Percentiles rank a stretch among this genome's conserved stretches.
phyloP scores from a whole-genome alignment of 2,113 vertebrate species.

The Phalacrocorax pelagicus region DNA sequence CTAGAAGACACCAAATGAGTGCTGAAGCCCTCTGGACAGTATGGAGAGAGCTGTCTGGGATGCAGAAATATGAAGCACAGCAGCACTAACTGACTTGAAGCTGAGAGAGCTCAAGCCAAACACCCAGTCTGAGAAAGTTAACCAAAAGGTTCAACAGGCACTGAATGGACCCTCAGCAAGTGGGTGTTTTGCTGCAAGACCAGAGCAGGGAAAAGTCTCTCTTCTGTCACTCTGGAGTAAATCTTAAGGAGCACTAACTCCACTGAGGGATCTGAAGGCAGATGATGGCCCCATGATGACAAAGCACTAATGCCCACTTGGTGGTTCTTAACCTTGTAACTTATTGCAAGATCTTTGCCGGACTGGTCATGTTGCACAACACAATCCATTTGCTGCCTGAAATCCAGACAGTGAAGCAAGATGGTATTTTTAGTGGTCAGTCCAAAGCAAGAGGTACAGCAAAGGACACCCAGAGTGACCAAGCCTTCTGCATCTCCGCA shows the following conservation, averaged over 20 bases:
- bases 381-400: background rate
- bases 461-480: background rate
- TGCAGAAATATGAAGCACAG: background rate
- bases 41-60: background rate
- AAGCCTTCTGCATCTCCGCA: background rate
- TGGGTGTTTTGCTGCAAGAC: background rate
- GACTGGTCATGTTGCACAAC: background rate
- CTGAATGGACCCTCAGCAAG: background rate
- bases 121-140: background rate
- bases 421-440: background rate
- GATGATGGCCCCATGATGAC: background rate
- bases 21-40: background rate
- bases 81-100: background rate
- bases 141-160: background rate
- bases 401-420: background rate
- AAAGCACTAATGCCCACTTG: background rate
- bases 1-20: background rate
- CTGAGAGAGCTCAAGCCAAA: background rate
- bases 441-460: background rate
- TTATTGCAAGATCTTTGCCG: fast-evolving
- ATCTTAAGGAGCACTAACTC: background rate
- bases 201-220: background rate
- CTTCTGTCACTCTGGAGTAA: background rate
- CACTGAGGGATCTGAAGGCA: background rate
- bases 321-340: background rate